Base-by-base conservation (phyloP, 2,888 invertebrate species). In the Ypsolopha sequella region DNA sequence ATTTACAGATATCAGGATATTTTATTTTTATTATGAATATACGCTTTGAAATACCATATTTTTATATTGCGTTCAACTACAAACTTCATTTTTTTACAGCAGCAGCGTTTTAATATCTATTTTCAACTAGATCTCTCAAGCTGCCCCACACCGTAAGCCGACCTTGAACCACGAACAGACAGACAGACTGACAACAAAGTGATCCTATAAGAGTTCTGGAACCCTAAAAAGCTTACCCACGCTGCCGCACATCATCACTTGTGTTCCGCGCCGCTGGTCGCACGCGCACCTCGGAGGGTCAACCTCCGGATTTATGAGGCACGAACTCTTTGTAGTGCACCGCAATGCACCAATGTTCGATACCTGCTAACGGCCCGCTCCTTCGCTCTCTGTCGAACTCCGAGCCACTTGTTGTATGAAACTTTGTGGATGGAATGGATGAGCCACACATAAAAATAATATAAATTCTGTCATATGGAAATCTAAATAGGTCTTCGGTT, bases 311-410 rank as follows among this genome's bases (percentile, higher is more conserved):
- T 82, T 82, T 81, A 82, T 82, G 72, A 64, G 62, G 58, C 81
- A 80, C 82, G 79, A 80, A 60, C 68, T 66, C 75, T 82, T 81
- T 82, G 80, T 79, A 67, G 56, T 54, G 59, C 61, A 62, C 74
- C 74, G 71, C 74, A 65, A 60, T 65, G 64, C 66, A 68, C 71
- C 66, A 69, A 64, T 72, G 76, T 68, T 66, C 54, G 58, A 4
- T 2, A 24, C 54, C 58, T 54, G 58, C 61, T 69, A 70, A 69
- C 50, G 52, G 52, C 44, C 4, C 24, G 14, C 46, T 34, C 39
- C 33, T 51, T 52, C 43, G 66, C 67, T 70, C 55, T 57, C 60
- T 61, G 56, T 63, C 67, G 60, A 71, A 70, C 68, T 68, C 70
- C 62, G 60, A 64, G 61, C 13, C 62, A 57, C 60, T 55, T 52